phyloP scores from a whole-genome alignment of 2,113 vertebrate genomes.

The Myotis davidii region DNA sequence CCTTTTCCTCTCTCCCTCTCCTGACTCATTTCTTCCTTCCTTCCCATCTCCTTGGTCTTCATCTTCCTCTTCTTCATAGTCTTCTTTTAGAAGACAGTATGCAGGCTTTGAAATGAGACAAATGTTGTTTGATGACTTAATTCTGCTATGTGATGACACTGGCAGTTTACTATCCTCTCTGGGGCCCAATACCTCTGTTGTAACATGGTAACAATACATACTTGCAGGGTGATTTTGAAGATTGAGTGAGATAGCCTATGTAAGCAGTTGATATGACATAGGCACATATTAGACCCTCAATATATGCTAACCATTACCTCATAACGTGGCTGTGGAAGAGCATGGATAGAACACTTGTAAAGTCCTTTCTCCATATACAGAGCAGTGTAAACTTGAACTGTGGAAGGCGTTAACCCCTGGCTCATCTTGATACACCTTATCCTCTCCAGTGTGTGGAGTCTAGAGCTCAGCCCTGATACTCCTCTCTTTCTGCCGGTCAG shows the following conservation, averaged over 20 bases:
- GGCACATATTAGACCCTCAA: not conserved
- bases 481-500: not conserved
- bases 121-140: not conserved
- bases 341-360: not conserved
- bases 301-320: not conserved
- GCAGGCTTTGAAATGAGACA: slow-evolving; percentile 26
- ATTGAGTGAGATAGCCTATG: not conserved
- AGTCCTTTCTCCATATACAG: not conserved
- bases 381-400: not conserved
- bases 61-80: not conserved
- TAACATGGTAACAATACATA: not conserved
- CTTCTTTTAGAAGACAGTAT: not conserved
- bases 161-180: not conserved
- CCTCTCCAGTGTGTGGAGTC: not conserved
- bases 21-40: not conserved
- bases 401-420: not conserved
- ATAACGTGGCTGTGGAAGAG: not conserved
- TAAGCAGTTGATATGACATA: not conserved
- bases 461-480: not conserved
- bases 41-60: not conserved
- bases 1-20: no score
- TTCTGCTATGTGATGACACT: not conserved
- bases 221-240: not conserved
- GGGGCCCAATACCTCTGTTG: not conserved
- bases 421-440: not conserved